Evolutionary conservation across 2,888 invertebrate species (phyloP).

Genomic region (Trichopoda pennipes): DNA sequence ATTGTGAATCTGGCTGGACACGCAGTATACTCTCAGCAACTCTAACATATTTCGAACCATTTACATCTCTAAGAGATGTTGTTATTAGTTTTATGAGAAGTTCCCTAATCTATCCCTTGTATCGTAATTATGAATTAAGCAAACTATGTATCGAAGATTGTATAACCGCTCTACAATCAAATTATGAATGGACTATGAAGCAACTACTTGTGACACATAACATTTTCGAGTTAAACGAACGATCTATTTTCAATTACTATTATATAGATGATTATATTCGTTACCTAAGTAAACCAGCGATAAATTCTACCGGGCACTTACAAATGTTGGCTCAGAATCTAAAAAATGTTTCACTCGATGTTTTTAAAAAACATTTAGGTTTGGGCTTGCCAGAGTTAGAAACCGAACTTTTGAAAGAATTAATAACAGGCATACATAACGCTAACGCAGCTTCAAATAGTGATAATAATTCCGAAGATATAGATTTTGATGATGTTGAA

Average conservation of each 20-base stretch:
- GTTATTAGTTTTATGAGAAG: constrained; percentile 78
- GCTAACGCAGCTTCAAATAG: constrained; percentile 70
- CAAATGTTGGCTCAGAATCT: constrained; percentile 76
- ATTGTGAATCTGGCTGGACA: constrained; percentile 79
- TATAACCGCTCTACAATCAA: constrained; percentile 75
- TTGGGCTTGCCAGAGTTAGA: constrained; percentile 77
- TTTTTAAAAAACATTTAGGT: constrained; percentile 75
- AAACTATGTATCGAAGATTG: constrained; percentile 76
- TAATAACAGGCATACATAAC: constrained; percentile 77
- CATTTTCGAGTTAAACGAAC: constrained; percentile 73
- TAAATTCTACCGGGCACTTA: constrained; percentile 73
- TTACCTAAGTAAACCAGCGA: constrained; percentile 72
- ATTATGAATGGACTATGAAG: constrained; percentile 76
- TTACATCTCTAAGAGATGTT: constrained; percentile 75
- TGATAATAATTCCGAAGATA: constrained; percentile 66
- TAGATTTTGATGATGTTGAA: constrained; percentile 66
- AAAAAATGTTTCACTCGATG: constrained; percentile 76
- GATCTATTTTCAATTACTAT: constrained; percentile 75
- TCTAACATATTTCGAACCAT: constrained; percentile 77
- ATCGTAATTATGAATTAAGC: constrained; percentile 78
- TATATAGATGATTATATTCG: constrained; percentile 78
- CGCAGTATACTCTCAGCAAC: constrained; percentile 77
- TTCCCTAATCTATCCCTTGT: constrained; percentile 78
- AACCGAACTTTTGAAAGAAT: constrained; percentile 77
- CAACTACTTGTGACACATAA: constrained; percentile 76